Percentiles rank a stretch among this genome's conserved stretches.
phyloP scores from a whole-genome alignment of 2,888 invertebrate genomes.

The Steinernema hermaphroditum region DNA sequence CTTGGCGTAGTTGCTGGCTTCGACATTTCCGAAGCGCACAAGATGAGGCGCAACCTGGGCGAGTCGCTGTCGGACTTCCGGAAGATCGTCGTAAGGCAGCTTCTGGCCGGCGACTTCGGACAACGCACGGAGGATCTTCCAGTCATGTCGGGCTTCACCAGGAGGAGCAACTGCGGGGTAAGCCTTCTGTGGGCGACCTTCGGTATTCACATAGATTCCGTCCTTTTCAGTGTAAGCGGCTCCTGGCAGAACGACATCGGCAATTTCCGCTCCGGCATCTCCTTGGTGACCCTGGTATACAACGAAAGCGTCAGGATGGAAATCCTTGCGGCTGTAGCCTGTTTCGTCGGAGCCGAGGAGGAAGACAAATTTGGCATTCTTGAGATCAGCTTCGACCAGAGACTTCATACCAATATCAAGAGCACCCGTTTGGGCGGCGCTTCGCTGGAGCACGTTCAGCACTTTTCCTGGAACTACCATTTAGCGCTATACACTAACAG shows the following conservation, averaged over 20 bases:
- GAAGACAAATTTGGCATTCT: conserved; percentile 76
- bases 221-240: conserved; percentile 98
- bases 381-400: conserved; percentile 50
- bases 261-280: conserved; percentile 86
- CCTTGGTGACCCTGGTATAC: conserved; percentile 90
- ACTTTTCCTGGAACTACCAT: conserved; percentile 79
- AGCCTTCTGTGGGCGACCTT: conserved; percentile 78
- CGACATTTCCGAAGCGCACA: conserved; percentile 80
- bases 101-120: conserved; percentile 81
- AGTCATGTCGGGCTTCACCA: conserved; percentile 83
- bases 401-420: conserved; percentile 83
- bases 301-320: conserved; percentile 81
- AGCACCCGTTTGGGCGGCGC: conserved; percentile 85
- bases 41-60: conserved; percentile 83
- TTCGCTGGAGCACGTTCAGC: conserved; percentile 89
- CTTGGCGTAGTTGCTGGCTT: conserved; percentile 81
- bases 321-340: conserved; percentile 76
- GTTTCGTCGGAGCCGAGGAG: conserved; percentile 91
- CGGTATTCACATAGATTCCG: conserved; percentile 94
- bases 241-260: conserved; percentile 87
- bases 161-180: conserved; percentile 65
- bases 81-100: conserved; percentile 84
- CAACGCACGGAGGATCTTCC: conserved; percentile 95
- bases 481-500: no score
- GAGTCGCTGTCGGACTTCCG: conserved; percentile 81